These are phyloP conservation scores for Forpus xanthops DNA, from an alignment of 2,797 vertebrate genomes.

Conservation along the genomic window DNA sequence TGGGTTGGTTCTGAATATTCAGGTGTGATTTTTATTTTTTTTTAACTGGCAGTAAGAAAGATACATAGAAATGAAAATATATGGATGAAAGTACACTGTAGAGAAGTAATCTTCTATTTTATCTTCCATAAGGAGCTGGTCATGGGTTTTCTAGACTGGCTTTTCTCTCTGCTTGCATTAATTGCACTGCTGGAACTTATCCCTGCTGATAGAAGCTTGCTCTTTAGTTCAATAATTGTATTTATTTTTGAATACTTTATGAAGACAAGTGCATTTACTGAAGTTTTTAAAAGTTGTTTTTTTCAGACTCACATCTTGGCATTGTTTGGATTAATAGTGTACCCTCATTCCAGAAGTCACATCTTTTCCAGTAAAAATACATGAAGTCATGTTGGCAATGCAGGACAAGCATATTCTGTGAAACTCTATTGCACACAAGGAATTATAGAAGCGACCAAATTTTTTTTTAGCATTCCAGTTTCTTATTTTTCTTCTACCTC, in stretches of 20 bases:
- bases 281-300: not conserved
- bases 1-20: not conserved
- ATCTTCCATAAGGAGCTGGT: not conserved
- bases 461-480: not conserved
- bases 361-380: not conserved
- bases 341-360: not conserved
- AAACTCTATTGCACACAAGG: not conserved
- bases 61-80: constrained; percentile 35
- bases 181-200: not conserved
- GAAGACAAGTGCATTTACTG: not conserved
- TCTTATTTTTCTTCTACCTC: not conserved
- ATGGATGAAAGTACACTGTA: not conserved
- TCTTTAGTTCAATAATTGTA: not conserved
- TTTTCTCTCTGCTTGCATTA: not conserved
- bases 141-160: not conserved
- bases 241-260: constrained; percentile 8
- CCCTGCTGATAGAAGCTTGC: not conserved
- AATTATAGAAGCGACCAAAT: not conserved
- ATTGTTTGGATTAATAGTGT: not conserved
- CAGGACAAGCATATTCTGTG: not conserved
- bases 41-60: not conserved
- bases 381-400: not conserved
- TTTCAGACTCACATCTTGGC: not conserved
- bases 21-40: not conserved
- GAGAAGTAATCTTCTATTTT: constrained; percentile 33